These are phyloP conservation scores for Petrolisthes cinctipes DNA, from an alignment of 2,888 invertebrate species.

Conservation along the genomic window DNA sequence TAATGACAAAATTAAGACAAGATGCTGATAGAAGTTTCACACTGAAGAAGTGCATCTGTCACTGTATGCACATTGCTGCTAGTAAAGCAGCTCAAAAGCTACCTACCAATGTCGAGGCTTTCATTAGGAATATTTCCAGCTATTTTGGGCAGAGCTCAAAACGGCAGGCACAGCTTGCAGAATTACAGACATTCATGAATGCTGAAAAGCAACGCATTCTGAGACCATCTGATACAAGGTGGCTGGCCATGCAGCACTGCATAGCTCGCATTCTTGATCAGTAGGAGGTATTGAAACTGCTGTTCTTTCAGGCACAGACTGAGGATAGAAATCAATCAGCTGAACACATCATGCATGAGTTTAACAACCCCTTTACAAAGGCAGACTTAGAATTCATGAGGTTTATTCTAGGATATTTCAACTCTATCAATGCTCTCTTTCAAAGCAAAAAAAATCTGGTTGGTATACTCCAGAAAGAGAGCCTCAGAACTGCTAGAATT, in stretches of 20 bases:
- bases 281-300: conserved; percentile 30
- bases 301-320: conserved; percentile 29
- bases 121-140: conserved; percentile 32
- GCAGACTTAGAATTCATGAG: conserved; percentile 40
- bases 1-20: conserved; percentile 30
- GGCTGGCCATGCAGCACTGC: conserved; percentile 34
- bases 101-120: conserved; percentile 25
- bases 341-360: conserved; percentile 30
- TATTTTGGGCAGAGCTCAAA: conserved; percentile 37
- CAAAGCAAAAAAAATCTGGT: conserved; percentile 30
- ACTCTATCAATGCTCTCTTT: conserved; percentile 30
- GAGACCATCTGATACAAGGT: conserved; percentile 23
- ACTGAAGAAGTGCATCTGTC: conserved; percentile 31
- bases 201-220: conserved; percentile 37
- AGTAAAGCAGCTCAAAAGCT: conserved; percentile 33
- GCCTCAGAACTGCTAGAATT: conserved; percentile 25
- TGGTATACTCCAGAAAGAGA: conserved; percentile 31
- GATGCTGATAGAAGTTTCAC: conserved; percentile 35
- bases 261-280: conserved; percentile 34
- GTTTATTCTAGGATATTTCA: conserved; percentile 33
- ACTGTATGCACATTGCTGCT: conserved; percentile 31
- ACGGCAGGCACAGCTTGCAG: conserved; percentile 36
- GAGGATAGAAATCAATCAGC: conserved; percentile 35
- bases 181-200: conserved; percentile 38
- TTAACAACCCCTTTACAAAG: conserved; percentile 38